A percentile compares a stretch with the other conserved stretches of the same genome.
These are phyloP conservation scores for Hypercompe scribonia DNA, from an alignment of 2,888 invertebrate species.

Conservation along the genomic window DNA sequence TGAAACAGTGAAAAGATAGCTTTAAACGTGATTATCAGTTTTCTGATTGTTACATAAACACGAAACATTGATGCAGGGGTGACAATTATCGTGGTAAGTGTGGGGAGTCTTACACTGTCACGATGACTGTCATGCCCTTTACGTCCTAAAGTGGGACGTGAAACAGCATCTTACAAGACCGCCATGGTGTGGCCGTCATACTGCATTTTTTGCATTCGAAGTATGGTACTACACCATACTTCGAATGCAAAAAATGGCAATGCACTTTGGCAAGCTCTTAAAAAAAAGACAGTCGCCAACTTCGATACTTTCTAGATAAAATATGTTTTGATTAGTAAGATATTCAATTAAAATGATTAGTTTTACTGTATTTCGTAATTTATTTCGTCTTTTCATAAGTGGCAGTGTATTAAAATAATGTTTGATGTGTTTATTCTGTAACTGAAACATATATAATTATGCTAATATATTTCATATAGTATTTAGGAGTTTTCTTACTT, in stretches of 20 bases:
- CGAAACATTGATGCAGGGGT: too few species aligned
- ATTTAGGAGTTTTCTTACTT: background rate
- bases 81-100: too few species aligned
- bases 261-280: too few species aligned
- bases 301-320: background rate
- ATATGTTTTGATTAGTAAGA: background rate
- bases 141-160: too few species aligned
- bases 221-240: too few species aligned
- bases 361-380: background rate
- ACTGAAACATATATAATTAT: background rate
- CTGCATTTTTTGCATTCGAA: too few species aligned
- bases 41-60: background rate
- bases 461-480: background rate
- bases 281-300: background rate
- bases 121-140: too few species aligned
- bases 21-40: background rate
- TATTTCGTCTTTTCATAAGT: background rate
- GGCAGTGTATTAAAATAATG: background rate
- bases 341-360: background rate
- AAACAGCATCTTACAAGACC: too few species aligned
- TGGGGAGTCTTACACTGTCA: too few species aligned
- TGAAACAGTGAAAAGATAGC: background rate
- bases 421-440: background rate
- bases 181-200: too few species aligned
- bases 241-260: too few species aligned